A percentile compares a stretch with the other conserved stretches of the same genome.
phyloP scores from a whole-genome alignment of 1,140 invertebrate species.

The Himalopsyche phryganea region DNA sequence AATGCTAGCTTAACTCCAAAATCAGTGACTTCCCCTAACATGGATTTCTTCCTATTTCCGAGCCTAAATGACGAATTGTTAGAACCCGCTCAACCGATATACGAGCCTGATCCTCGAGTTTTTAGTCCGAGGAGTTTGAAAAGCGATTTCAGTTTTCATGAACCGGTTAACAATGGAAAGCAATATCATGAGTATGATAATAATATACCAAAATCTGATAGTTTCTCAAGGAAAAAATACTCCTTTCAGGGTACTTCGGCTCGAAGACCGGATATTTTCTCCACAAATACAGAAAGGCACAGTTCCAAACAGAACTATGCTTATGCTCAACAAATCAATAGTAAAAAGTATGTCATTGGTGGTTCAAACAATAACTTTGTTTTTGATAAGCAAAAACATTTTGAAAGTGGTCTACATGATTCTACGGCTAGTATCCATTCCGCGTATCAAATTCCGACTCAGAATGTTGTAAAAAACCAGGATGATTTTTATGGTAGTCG shows the following conservation, averaged over 20 bases:
- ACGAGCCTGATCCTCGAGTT: constrained; percentile 4
- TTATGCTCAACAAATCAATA: constrained; percentile 12
- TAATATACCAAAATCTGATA: constrained; percentile 15
- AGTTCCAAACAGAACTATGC: constrained; percentile 1
- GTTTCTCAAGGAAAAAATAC: constrained; percentile 20
- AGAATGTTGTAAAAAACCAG: constrained; percentile 1
- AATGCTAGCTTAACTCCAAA: constrained; percentile 27
- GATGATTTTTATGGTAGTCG: constrained; percentile 5
- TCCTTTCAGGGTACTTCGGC: neutral
- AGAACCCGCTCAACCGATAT: neutral
- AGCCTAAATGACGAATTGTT: constrained; percentile 10
- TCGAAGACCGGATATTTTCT: constrained; percentile 6
- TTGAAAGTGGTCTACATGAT: constrained; percentile 7
- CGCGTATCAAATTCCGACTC: constrained; percentile 12
- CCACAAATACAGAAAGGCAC: neutral
- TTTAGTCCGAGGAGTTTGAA: constrained; percentile 21
- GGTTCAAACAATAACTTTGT: constrained; percentile 7
- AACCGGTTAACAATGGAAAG: neutral
- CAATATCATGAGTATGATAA: constrained; percentile 6
- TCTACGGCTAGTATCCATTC: constrained; percentile 24
- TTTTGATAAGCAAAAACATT: constrained; percentile 13
- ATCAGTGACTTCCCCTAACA: constrained; percentile 20
- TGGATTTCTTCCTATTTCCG: constrained; percentile 19
- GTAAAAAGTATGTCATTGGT: constrained; percentile 17
- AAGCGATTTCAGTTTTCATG: constrained; percentile 9